Base-by-base conservation (phyloP, 2,113 vertebrate species). In the Penelope pileata region DNA sequence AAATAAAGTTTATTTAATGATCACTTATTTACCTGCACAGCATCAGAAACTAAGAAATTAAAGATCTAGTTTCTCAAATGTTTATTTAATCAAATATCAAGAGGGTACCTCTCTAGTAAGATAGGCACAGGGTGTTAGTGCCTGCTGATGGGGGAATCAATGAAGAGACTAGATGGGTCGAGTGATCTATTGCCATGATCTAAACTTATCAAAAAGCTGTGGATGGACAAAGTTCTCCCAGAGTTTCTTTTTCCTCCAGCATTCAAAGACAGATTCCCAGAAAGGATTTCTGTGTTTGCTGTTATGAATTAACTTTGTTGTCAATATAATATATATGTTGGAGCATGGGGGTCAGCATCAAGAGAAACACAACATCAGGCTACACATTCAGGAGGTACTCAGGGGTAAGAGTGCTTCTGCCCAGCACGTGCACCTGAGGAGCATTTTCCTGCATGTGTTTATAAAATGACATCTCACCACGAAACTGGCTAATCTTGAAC, bases 391-490 rank as follows among this genome's bases (percentile, higher is more conserved):
- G 29, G 24, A 23, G 16, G 27, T 21, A 38, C 6, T 19, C 8
- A 6, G 34, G 10, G 7, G 7, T 34, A n/a, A 47, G 19, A 11
- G 30, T 0, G 1, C 26, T 36, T 47, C 30, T 42, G 30, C 63
- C 68, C 68, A 54, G 38, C 21, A 56, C 7, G 36, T 0, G 2
- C 9, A 64, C 50, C 13, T 47, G 45, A 85, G 27, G 6, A 85
- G 10, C 26, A 26, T 63, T 18, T 38, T 34, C 9, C 45, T 16
- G 10, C 5, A 2, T 34, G 18, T 1, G 0, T 67, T 47, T 40
- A 27, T 30, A 10, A 40, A 48, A 26, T n/a, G 34, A 9, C 24
- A 18, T 23, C 19, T 38, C 40, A 42, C 30, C 1, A 1, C 7
- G 26, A 75, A 74, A 32, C 47, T 43, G 9, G 8, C 40, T 48